Conservation (phyloP, 1,140 invertebrate species). For the Aphelinus atriplicis region DNA sequence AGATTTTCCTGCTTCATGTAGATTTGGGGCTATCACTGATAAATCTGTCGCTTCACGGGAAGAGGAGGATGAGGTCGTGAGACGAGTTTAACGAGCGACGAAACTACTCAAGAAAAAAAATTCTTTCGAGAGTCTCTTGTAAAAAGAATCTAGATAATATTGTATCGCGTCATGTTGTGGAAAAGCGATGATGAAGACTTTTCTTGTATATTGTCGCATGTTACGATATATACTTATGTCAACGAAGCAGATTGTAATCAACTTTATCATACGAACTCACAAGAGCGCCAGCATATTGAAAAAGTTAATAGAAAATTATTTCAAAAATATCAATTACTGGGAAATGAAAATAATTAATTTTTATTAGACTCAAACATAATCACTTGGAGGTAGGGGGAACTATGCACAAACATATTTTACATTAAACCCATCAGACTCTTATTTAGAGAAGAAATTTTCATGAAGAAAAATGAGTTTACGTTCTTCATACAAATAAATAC, state of each 20-base stretch:
- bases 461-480: too few species aligned
- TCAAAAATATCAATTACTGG: too few species aligned
- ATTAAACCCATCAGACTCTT: too few species aligned
- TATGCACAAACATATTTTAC: too few species aligned
- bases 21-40: conserved; percentile 19
- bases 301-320: too few species aligned
- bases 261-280: neutral
- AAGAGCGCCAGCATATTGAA: neutral
- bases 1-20: conserved; percentile 11
- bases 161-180: neutral
- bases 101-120: conserved; percentile 3
- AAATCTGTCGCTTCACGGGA: conserved; percentile 16
- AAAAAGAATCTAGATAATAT: conserved; percentile 18
- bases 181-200: conserved; percentile 1
- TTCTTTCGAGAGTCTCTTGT: conserved; percentile 1
- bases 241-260: neutral
- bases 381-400: too few species aligned
- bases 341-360: too few species aligned
- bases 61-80: neutral
- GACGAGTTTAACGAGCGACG: conserved; percentile 17
- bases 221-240: too few species aligned
- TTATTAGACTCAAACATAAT: too few species aligned
- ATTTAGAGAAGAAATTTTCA: too few species aligned
- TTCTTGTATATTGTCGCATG: neutral
- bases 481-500: neutral